These are phyloP conservation scores for Homarus americanus DNA, from an alignment of 1,140 invertebrate genomes.

Conservation along the genomic window DNA sequence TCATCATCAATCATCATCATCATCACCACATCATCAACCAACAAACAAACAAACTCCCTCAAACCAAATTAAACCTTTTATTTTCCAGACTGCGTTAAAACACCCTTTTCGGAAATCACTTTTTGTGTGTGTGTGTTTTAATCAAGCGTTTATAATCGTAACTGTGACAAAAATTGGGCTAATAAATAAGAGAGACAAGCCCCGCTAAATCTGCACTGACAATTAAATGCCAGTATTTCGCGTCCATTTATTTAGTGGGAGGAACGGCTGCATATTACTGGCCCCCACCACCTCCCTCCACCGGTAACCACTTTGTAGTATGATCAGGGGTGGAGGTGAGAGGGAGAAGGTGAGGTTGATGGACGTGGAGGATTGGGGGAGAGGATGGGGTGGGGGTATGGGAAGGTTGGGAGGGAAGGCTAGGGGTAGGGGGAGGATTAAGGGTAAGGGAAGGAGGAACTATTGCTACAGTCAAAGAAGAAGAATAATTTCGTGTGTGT, in stretches of 20 bases:
- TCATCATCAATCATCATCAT: too few species aligned
- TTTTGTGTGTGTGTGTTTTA: too few species aligned
- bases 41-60: too few species aligned
- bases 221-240: constrained; percentile 14
- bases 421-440: too few species aligned
- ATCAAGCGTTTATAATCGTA: constrained; percentile 7
- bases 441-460: rapidly evolving
- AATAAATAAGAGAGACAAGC: neutral
- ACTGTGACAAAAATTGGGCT: neutral
- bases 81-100: neutral
- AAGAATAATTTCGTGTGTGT: too few species aligned
- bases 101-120: neutral
- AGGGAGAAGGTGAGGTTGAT: neutral
- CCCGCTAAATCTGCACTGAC: constrained; percentile 11
- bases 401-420: too few species aligned
- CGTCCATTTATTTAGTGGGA: neutral
- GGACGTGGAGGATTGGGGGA: too few species aligned
- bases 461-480: too few species aligned
- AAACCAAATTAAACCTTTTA: neutral
- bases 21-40: too few species aligned
- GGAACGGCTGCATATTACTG: neutral
- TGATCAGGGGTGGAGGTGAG: neutral
- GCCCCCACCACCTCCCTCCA: too few species aligned
- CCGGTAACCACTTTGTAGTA: neutral
- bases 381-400: neutral